phyloP scores from a whole-genome alignment of 1,140 invertebrate species.

The Holotrichia oblita region DNA sequence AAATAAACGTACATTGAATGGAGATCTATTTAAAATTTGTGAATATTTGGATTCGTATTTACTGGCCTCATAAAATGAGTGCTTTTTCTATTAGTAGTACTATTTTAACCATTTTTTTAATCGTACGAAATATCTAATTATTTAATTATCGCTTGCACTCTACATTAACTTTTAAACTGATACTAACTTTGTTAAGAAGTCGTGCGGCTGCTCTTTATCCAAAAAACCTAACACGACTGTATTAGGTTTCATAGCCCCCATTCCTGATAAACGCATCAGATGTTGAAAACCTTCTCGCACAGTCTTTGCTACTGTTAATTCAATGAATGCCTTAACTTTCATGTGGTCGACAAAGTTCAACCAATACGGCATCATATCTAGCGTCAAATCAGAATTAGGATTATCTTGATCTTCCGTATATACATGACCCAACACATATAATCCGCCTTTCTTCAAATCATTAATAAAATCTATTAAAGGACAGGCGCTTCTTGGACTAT shows the following conservation, averaged over 20 bases:
- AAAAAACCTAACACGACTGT: constrained; percentile 93
- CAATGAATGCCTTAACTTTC: constrained; percentile 94
- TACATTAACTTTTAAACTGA: no score
- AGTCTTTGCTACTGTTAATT: constrained; percentile 87
- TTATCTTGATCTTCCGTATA: constrained; percentile 72
- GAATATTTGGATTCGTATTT: no score
- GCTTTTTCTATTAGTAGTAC: no score
- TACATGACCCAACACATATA: constrained; percentile 95
- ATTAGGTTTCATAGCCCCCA: constrained; percentile 99
- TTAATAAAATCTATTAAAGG: constrained; percentile 97
- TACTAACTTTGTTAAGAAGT: constrained; percentile 75
- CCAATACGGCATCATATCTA: constrained; percentile 86
- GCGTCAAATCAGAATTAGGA: constrained; percentile 72
- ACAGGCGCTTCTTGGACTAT: constrained; percentile 88
- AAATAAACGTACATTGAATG: no score
- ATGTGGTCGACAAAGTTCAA: constrained; percentile 67
- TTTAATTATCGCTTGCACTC: no score
- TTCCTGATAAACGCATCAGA: constrained; percentile 88
- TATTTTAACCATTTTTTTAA: no score
- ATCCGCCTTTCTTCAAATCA: constrained; percentile 97
- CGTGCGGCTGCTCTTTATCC: constrained; percentile 75
- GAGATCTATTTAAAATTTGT: no score
- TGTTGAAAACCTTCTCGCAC: constrained; percentile 93
- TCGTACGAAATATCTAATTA: no score
- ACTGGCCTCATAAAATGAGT: no score